phyloP scores from a whole-genome alignment of 2,888 invertebrate genomes.

The Epiblema foenella region DNA sequence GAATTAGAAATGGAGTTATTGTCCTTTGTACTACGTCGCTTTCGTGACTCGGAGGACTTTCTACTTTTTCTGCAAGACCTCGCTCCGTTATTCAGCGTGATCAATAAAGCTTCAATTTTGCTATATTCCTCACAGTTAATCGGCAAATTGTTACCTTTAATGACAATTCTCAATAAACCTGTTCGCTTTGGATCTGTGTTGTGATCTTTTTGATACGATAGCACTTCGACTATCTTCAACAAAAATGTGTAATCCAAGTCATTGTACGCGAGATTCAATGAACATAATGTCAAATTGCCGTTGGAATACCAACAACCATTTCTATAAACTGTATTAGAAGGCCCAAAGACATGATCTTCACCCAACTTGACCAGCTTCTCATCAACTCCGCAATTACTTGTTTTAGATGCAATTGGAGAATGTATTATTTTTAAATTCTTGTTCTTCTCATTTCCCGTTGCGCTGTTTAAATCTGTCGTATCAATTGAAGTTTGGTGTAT shows the following conservation, averaged over 20 bases:
- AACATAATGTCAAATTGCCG: conserved; percentile 63
- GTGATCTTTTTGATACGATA: conserved; percentile 56
- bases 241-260: conserved; percentile 54
- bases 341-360: conserved; percentile 54
- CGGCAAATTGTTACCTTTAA: conserved; percentile 62
- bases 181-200: conserved; percentile 44
- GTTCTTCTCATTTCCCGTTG: neutral
- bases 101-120: conserved; percentile 52
- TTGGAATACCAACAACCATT: conserved; percentile 49
- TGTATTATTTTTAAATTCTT: neutral
- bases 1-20: neutral
- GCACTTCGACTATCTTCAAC: conserved; percentile 52
- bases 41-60: neutral
- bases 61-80: neutral
- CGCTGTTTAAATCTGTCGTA: neutral
- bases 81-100: conserved; percentile 32
- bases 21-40: neutral
- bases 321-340: conserved; percentile 45
- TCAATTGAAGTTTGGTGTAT: conserved; percentile 40
- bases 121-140: conserved; percentile 52
- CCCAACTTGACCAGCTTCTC: conserved; percentile 54
- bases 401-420: neutral
- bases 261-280: conserved; percentile 65
- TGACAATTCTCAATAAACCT: conserved; percentile 59
- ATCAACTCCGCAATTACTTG: conserved; percentile 27